Conservation (phyloP, 37 sponge, comb jelly and placozoan genomes). For the Diacarnus erythraeanus region DNA sequence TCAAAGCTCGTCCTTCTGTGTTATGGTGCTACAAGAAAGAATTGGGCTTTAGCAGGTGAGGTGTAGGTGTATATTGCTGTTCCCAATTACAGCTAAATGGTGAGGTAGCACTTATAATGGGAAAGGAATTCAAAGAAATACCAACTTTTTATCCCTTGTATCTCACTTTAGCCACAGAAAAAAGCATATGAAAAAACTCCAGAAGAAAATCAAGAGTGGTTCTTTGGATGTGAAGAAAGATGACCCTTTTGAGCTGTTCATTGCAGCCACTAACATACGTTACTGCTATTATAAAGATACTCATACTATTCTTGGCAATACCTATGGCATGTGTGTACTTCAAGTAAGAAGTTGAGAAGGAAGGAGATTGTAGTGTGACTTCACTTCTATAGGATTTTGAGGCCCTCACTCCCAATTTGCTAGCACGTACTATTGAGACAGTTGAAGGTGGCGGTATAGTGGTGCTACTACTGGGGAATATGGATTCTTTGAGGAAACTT, state of each 20-base stretch:
- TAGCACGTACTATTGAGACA: constrained; percentile 97
- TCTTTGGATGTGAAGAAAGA: constrained; percentile 78
- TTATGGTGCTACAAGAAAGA: constrained; percentile 99
- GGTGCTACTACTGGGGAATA: constrained; percentile 71
- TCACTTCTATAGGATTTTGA: constrained; percentile 98
- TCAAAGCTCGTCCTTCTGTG: constrained; percentile 82
- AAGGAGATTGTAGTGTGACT: not conserved
- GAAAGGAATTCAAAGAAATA: too few relatives aligned
- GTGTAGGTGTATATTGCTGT: not conserved
- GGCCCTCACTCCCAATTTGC: constrained; percentile 95
- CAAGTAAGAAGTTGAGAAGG: constrained; percentile 46
- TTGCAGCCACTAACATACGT: constrained; percentile 88
- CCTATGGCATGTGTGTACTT: constrained; percentile 96
- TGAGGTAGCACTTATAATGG: too few relatives aligned
- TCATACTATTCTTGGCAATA: constrained; percentile 95
- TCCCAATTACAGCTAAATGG: too few relatives aligned
- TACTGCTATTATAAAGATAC: constrained; percentile 96
- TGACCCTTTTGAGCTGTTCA: constrained; percentile 96
- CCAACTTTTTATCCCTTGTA: too few relatives aligned
- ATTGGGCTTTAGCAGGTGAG: constrained; percentile 93
- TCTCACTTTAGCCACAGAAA: constrained; percentile 98
- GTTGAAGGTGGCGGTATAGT: constrained; percentile 97
- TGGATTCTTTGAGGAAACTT: constrained; percentile 89
- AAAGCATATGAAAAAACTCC: constrained; percentile 90
- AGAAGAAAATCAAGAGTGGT: constrained; percentile 91